phyloP scores from a whole-genome alignment of 1,140 invertebrate species.

The Zaprionus davidi region DNA sequence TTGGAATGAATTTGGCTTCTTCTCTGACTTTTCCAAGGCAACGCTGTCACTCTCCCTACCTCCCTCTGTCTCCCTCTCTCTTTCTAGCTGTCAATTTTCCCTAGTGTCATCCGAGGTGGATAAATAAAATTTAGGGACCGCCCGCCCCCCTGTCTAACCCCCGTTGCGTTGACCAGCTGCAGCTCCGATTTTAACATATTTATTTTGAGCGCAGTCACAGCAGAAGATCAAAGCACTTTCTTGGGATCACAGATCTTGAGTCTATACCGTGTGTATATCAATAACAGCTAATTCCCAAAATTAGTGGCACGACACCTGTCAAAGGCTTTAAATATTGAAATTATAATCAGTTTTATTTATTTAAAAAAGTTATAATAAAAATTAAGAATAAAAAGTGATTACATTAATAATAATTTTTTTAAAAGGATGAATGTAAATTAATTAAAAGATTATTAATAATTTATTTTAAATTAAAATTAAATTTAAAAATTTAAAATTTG shows the following conservation, averaged over 20 bases:
- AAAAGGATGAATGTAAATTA: too few species aligned
- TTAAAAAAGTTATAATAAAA: too few species aligned
- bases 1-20: constrained; percentile 52
- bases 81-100: constrained; percentile 43
- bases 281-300: constrained; percentile 14
- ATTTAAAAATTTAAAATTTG: too few species aligned
- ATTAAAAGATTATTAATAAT: too few species aligned
- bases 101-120: constrained; percentile 51
- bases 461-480: too few species aligned
- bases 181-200: constrained; percentile 42
- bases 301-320: not conserved
- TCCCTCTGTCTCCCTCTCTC: constrained; percentile 2
- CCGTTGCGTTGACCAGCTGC: constrained; percentile 49
- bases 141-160: constrained; percentile 34
- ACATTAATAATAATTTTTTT: too few species aligned
- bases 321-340: not conserved
- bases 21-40: constrained; percentile 26
- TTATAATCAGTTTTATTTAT: not conserved
- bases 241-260: not conserved
- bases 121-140: constrained; percentile 55
- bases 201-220: constrained; percentile 35
- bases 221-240: constrained; percentile 27
- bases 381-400: too few species aligned
- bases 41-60: constrained; percentile 47
- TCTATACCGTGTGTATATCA: not conserved